A percentile compares a stretch with the other conserved stretches of the same genome.
These are phyloP conservation scores for Haliclona indistincta DNA, from an alignment of 37 sponge, comb jelly and placozoan species.

Conservation along the genomic window DNA sequence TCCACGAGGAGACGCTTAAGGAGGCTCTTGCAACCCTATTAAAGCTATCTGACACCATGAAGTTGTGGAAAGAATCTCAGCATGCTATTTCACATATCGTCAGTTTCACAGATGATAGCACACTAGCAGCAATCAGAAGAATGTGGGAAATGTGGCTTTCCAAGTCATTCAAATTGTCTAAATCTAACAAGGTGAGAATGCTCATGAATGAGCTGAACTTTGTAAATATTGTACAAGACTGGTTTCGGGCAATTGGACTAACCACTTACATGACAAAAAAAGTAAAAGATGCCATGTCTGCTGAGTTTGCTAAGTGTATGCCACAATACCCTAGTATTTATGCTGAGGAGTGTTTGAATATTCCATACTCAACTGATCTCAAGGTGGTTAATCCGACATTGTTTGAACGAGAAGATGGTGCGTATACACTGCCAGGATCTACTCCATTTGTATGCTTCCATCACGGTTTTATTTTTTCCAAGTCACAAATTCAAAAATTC, in stretches of 20 bases:
- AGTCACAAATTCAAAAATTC: background rate
- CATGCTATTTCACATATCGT: slow-evolving; percentile 13
- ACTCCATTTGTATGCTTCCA: slow-evolving; percentile 17
- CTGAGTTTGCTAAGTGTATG: background rate
- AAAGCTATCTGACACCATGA: background rate
- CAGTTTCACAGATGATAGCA: background rate
- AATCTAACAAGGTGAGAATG: background rate
- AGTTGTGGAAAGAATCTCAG: slow-evolving; percentile 8
- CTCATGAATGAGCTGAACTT: background rate
- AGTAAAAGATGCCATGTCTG: background rate
- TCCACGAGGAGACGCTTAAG: slow-evolving; percentile 1
- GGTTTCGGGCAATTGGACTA: background rate
- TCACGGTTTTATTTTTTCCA: slow-evolving; percentile 14
- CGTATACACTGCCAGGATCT: slow-evolving; percentile 14
- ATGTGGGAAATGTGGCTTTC: slow-evolving; percentile 40
- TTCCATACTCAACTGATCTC: background rate
- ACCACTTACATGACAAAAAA: background rate
- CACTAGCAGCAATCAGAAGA: background rate
- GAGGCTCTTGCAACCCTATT: slow-evolving; percentile 21
- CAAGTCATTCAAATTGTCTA: background rate
- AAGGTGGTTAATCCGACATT: slow-evolving; percentile 21
- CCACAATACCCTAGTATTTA: background rate
- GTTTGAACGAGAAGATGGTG: slow-evolving; percentile 24
- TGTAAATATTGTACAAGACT: background rate
- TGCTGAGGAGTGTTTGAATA: slow-evolving; percentile 21